phyloP scores from a whole-genome alignment of 2,797 vertebrate species.

The Hozukius guyotensis region DNA sequence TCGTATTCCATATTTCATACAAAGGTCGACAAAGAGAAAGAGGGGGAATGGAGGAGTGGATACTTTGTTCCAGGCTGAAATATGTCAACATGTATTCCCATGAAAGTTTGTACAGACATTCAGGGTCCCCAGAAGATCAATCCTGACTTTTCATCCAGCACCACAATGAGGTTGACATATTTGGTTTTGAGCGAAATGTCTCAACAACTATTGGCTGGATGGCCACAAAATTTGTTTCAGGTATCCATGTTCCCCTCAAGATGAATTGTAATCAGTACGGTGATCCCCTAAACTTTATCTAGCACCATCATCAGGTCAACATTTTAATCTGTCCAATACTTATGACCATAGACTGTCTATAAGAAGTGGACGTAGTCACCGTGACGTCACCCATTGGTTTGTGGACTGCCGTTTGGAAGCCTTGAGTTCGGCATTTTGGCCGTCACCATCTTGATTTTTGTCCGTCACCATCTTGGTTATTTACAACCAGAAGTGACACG shows the following conservation, averaged over 20 bases:
- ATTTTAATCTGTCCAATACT: background rate
- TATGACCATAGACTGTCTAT: background rate
- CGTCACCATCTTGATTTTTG: too few species aligned
- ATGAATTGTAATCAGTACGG: background rate
- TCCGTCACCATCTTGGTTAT: too few species aligned
- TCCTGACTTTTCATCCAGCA: background rate
- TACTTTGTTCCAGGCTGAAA: background rate
- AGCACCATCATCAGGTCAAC: background rate
- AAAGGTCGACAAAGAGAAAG: slow-evolving; percentile 8
- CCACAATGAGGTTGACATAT: background rate
- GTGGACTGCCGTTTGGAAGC: too few species aligned
- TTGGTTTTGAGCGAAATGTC: background rate
- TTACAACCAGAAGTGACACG: too few species aligned
- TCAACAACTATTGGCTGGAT: background rate
- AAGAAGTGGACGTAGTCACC: too few species aligned
- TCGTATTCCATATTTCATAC: slow-evolving; percentile 5
- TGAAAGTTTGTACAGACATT: background rate
- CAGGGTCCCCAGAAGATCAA: background rate
- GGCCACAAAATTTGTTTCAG: background rate
- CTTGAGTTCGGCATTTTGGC: too few species aligned
- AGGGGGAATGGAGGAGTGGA: background rate
- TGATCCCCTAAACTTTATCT: background rate
- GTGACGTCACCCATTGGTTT: too few species aligned
- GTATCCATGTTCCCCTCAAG: background rate
- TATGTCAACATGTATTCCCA: background rate